These are phyloP conservation scores for Etheostoma perlongum DNA, from an alignment of 2,797 vertebrate genomes.

Conservation along the genomic window DNA sequence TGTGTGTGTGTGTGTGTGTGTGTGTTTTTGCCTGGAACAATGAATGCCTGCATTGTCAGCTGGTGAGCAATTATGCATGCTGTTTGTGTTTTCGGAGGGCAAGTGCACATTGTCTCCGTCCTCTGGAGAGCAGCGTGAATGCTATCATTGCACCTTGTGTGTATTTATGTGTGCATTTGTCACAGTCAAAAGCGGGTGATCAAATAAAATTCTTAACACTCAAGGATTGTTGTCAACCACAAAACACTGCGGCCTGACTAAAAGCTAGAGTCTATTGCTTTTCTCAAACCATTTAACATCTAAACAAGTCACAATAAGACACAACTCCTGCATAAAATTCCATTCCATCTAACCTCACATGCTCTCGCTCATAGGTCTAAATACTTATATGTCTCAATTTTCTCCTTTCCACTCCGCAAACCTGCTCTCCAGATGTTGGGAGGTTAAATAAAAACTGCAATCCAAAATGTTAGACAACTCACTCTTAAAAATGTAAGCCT, in stretches of 20 bases:
- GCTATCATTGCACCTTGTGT: slow-evolving; percentile 29
- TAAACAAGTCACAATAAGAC: slow-evolving; percentile 51
- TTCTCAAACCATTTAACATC: slow-evolving; percentile 57
- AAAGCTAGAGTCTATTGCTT: slow-evolving; percentile 66
- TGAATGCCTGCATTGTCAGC: slow-evolving; percentile 63
- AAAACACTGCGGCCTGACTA: slow-evolving; percentile 41
- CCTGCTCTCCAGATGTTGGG: slow-evolving; percentile 15
- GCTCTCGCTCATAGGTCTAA: slow-evolving; percentile 19
- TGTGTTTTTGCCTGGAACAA: slow-evolving; percentile 39
- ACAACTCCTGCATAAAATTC: slow-evolving; percentile 16
- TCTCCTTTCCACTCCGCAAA: background rate
- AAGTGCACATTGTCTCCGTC: slow-evolving; percentile 46
- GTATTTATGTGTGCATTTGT: slow-evolving; percentile 49
- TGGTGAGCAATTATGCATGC: slow-evolving; percentile 74
- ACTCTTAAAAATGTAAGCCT: slow-evolving; percentile 9
- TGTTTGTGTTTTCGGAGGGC: slow-evolving; percentile 64
- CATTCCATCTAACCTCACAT: slow-evolving; percentile 12
- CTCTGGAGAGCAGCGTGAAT: slow-evolving; percentile 52
- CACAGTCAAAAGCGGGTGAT: slow-evolving; percentile 67
- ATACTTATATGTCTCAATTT: slow-evolving; percentile 12
- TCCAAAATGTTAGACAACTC: slow-evolving; percentile 28
- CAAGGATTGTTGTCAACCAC: slow-evolving; percentile 45
- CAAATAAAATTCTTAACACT: slow-evolving; percentile 55
- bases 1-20: slow-evolving; percentile 16
- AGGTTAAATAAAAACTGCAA: slow-evolving; percentile 47